These are phyloP conservation scores for Mormyrus lacerda DNA, from an alignment of 2,113 vertebrate species.

Conservation along the genomic window DNA sequence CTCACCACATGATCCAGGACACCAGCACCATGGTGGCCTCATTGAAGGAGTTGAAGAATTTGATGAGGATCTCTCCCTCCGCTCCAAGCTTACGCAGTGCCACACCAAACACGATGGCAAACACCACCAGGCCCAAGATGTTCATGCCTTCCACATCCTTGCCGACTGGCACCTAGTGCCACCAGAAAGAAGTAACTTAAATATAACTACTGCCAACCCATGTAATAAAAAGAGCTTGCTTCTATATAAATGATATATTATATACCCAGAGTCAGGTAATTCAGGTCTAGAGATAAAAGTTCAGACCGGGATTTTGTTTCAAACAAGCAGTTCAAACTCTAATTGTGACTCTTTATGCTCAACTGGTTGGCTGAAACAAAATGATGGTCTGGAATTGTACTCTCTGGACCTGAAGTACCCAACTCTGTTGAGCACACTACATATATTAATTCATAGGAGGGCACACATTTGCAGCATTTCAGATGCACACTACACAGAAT, in stretches of 20 bases:
- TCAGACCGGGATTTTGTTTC: too few relatives aligned
- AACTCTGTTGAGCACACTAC: not conserved
- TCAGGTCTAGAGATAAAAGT: too few relatives aligned
- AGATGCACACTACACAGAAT: not conserved
- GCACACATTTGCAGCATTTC: not conserved
- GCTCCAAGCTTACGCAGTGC: slow-evolving; percentile 76
- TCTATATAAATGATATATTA: not conserved
- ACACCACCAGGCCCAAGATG: slow-evolving; percentile 82
- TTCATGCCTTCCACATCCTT: slow-evolving; percentile 75
- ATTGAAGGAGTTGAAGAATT: slow-evolving; percentile 84
- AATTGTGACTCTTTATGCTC: too few relatives aligned
- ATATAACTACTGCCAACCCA: not conserved
- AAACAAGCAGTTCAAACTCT: too few relatives aligned
- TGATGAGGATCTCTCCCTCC: slow-evolving; percentile 78
- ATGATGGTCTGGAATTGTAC: too few relatives aligned
- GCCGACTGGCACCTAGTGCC: slow-evolving; percentile 54
- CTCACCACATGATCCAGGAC: slow-evolving; percentile 92
- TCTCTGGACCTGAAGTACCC: too few relatives aligned
- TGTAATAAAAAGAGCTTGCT: not conserved
- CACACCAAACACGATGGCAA: slow-evolving; percentile 79
- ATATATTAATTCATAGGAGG: not conserved
- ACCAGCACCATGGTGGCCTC: slow-evolving; percentile 89
- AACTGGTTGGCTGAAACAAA: too few relatives aligned
- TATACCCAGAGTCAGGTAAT: not conserved
- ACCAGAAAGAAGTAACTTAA: not conserved